These are phyloP conservation scores for Congeria kusceri DNA, from an alignment of 2,888 invertebrate species.

Conservation along the genomic window DNA sequence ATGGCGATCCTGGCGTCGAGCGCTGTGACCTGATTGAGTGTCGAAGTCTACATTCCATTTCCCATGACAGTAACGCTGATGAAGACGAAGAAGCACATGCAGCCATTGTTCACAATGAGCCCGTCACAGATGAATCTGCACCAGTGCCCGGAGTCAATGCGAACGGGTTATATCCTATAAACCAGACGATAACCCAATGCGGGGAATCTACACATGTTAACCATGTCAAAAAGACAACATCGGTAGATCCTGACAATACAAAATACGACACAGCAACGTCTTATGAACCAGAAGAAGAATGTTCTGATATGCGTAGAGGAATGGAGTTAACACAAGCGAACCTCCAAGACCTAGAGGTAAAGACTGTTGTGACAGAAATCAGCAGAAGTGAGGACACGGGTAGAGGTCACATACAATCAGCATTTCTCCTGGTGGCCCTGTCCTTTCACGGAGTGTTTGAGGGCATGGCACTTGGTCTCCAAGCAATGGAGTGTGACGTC, in stretches of 20 bases:
- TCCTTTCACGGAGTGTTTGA: slow-evolving; percentile 81
- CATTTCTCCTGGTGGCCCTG: slow-evolving; percentile 77
- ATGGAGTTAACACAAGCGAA: slow-evolving; percentile 69
- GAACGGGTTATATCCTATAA: slow-evolving; percentile 17
- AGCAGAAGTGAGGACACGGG: slow-evolving; percentile 70
- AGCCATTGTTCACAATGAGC: no score
- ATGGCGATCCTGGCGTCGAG: slow-evolving; percentile 49
- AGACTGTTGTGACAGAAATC: slow-evolving; percentile 77
- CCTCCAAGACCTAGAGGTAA: slow-evolving; percentile 74
- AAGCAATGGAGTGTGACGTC: slow-evolving; percentile 76
- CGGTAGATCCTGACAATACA: slow-evolving; percentile 1
- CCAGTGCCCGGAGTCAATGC: not conserved
- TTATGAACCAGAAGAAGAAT: not conserved
- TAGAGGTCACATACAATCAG: slow-evolving; percentile 76
- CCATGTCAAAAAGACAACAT: slow-evolving; percentile 9
- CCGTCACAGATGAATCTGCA: not conserved
- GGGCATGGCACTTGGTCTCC: slow-evolving; percentile 79
- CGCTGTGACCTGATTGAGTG: slow-evolving; percentile 62
- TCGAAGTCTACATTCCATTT: slow-evolving; percentile 48
- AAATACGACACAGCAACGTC: not conserved
- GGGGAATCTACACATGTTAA: slow-evolving; percentile 4
- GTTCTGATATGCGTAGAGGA: not conserved
- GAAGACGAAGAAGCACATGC: not conserved
- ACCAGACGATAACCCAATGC: slow-evolving; percentile 9
- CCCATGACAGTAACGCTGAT: not conserved